Conservation (phyloP, 2,797 vertebrate species). For the Etheostoma nigrum region DNA sequence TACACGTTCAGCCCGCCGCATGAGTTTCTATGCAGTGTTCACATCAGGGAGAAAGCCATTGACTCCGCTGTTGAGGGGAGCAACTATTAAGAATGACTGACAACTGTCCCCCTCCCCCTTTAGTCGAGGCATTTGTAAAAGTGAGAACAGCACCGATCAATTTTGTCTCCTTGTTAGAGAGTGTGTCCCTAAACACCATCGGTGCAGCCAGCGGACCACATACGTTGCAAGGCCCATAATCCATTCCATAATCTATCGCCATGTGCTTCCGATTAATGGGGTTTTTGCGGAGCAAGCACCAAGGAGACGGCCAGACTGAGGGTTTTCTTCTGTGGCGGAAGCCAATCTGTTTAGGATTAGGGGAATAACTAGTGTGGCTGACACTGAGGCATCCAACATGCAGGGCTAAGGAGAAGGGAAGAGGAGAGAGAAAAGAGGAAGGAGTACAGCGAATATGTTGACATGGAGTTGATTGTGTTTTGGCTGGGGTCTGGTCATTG, state of each 20-base stretch:
- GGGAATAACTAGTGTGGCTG: conserved; percentile 85
- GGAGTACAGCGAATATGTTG: conserved; percentile 62
- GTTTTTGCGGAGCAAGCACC: conserved; percentile 81
- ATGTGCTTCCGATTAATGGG: conserved; percentile 86
- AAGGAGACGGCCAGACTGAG: conserved; percentile 83
- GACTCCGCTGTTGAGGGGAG: conserved; percentile 78
- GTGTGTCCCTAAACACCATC: conserved; percentile 79
- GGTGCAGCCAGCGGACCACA: conserved; percentile 80
- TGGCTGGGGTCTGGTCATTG: conserved; percentile 62
- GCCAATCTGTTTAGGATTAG: conserved; percentile 89
- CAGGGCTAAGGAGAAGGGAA: conserved; percentile 60
- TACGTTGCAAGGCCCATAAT: conserved; percentile 83
- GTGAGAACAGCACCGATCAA: conserved; percentile 80
- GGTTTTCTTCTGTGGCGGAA: conserved; percentile 84
- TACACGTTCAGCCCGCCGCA: conserved; percentile 81
- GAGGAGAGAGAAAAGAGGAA: conserved; percentile 63
- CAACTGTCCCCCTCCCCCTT: conserved; percentile 76
- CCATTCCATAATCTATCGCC: conserved; percentile 85
- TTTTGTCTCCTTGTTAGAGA: conserved; percentile 73
- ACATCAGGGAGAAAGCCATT: conserved; percentile 78
- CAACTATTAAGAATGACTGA: conserved; percentile 79
- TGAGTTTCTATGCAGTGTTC: conserved; percentile 80
- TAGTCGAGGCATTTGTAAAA: conserved; percentile 71
- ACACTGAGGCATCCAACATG: conserved; percentile 80
- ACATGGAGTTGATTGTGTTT: conserved; percentile 77